Evolutionary conservation across 1,140 invertebrate genomes (phyloP), one percentile per base, ranked within the genome.

Genomic region (Nasonia longicornis): DNA sequence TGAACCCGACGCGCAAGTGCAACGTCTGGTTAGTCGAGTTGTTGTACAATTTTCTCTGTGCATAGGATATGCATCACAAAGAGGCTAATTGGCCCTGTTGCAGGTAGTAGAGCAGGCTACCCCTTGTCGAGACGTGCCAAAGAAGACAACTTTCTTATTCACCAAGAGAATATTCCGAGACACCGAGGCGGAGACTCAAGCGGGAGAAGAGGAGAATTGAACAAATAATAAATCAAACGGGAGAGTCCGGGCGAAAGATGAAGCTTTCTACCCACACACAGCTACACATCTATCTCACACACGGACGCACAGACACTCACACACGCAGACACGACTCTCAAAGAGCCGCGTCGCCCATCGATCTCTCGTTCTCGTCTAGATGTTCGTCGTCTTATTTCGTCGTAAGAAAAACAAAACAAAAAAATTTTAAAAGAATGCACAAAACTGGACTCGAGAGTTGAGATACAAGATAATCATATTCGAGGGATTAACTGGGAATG

Each of bases 1-100:
- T 98, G 97, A 98, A 98, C 91, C 98, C 97, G 4, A 91, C 86
- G 26, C 93, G 97, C 82, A 98, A 99, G 89, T 98, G 97, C 91
- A 96, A 94, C 81, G 96, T 99, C 70, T 98, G 97, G 97, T 98
- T 93, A 93, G 86, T 83, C 14, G 1, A 29, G 1, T 58, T 58
- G 0, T 1, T 1, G 26, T 26, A 4, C 4, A 20, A 58, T 7
- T 58, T 58, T 58, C 52, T 48, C 12, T 48, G 4, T 4, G 2
- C 45, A 48, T 48, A 8, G 1, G 14, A 52, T 14, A 16, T 20
- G 14, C 16, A 20, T 16, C 14, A 20, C 16, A 20, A 7, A 16
- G 20, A 58, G 20, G 20, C 52, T 58, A 58, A 58, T 58, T 58
- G 6, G 52, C 52, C 4, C 3, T 71, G 22, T 78, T 78, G 20